Evolutionary conservation across 2,797 vertebrate species (phyloP).

Genomic region (Chloroceryle amazona): DNA sequence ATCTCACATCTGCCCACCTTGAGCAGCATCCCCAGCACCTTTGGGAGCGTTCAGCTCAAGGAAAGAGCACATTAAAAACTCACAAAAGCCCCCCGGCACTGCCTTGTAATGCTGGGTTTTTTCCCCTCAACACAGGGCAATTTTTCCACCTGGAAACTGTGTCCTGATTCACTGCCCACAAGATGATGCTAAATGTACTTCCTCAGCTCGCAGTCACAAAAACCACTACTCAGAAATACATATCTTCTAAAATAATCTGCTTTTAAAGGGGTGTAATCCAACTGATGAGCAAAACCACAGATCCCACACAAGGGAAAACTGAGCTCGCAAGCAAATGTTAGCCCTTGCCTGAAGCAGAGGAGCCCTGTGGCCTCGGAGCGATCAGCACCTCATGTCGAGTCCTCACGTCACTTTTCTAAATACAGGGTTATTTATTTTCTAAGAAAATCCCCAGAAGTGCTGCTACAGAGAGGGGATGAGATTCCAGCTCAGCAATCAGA

Average conservation of each 20-base stretch:
- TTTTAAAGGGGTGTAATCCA: neutral
- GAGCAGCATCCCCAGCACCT: rapidly evolving
- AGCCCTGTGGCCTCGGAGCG: rapidly evolving
- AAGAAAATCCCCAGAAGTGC: neutral
- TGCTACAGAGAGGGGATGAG: rapidly evolving
- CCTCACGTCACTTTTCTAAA: neutral
- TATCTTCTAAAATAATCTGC: neutral
- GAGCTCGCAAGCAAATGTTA: neutral
- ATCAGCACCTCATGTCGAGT: neutral
- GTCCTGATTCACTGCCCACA: neutral
- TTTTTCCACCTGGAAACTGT: neutral
- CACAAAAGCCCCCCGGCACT: neutral
- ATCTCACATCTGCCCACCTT: rapidly evolving
- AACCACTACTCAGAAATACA: rapidly evolving
- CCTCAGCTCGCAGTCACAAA: neutral
- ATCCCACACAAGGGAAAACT: neutral
- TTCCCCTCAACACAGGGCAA: neutral
- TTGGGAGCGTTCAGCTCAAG: neutral
- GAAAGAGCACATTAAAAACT: neutral
- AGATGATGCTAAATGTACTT: neutral
- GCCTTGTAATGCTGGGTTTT: neutral
- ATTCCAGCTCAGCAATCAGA: neutral
- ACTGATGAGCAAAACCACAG: neutral
- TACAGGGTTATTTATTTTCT: neutral
- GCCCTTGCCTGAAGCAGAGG: too few species aligned